A percentile compares a stretch with the other conserved stretches of the same genome.
Evolutionary conservation across 2,797 vertebrate species (phyloP).

Genomic region (Danio aesculapii): DNA sequence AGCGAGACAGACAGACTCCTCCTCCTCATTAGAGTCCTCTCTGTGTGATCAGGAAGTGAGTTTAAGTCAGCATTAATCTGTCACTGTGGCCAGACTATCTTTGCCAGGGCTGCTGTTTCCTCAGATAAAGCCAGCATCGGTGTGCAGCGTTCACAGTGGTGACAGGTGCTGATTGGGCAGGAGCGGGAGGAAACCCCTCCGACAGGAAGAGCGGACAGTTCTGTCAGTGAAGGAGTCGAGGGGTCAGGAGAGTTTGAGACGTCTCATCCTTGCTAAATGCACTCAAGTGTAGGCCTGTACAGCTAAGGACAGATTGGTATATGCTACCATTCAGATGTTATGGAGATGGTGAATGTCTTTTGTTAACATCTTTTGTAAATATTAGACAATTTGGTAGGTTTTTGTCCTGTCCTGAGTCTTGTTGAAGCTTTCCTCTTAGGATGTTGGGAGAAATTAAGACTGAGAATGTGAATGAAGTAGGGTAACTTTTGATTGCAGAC

Average conservation of each 20-base stretch:
- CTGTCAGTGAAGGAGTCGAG: slow-evolving; percentile 79
- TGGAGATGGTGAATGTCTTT: neutral
- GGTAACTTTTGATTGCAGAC: neutral
- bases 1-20: slow-evolving; percentile 75
- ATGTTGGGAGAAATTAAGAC: neutral
- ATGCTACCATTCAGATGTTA: neutral
- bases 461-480: neutral
- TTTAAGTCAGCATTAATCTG: slow-evolving; percentile 96
- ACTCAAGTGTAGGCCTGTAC: neutral
- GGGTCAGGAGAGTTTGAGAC: slow-evolving; percentile 68
- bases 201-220: slow-evolving; percentile 79
- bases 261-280: slow-evolving; percentile 24
- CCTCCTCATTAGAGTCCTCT: slow-evolving; percentile 98
- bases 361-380: too few relatives aligned
- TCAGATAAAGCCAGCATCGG: slow-evolving; percentile 92
- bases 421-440: neutral
- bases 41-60: slow-evolving; percentile 93
- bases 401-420: neutral
- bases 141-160: slow-evolving; percentile 67
- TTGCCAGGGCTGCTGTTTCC: slow-evolving; percentile 96
- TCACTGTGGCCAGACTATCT: slow-evolving; percentile 94
- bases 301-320: too few relatives aligned
- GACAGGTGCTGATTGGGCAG: slow-evolving; percentile 94
- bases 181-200: slow-evolving; percentile 85
- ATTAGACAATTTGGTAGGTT: neutral